Evolutionary conservation across 2,797 vertebrate species (phyloP), one percentile per base, ranked within the genome.

Genomic region (Acanthurus lineatus): DNA sequence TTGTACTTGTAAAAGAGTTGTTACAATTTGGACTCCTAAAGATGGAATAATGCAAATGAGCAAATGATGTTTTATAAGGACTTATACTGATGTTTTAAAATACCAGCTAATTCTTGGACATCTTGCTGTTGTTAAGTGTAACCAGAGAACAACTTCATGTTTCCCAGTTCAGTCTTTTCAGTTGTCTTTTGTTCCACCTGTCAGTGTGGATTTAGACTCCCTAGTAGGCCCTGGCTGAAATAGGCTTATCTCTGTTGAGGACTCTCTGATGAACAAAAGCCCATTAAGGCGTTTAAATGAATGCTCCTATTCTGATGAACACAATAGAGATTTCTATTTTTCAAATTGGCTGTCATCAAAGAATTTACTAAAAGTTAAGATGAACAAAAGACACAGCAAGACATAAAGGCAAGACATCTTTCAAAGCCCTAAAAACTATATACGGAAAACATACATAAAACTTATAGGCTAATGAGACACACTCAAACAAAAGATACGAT

Each of bases 131-230:
- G 85, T 86, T 75, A 86, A 84, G 61, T 75, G 66, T 83, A 77
- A 82, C 54, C 79, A 83, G 73, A 65, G 73, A 77, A 92, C 86
- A 88, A 92, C 89, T 91, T 89, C 70, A 86, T 90, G 86, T 91
- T 83, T 83, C 86, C 86, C 63, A 67, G 38, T 83, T 76, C 80
- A 69, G 79, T 78, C 84, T 75, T 88, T 92, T 92, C 64, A 91
- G 60, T 73, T 65, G 86, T 82, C 90, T 89, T 95, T 95, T 95
- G 95, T 95, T 95, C 91, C 94, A 95, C 92, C 93, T 95, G 96
- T 95, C 96, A 95, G 83, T 93, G 89, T 93, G 91, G 88, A 95
- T 96, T 96, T 95, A 91, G 84, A 83, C 85, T 86, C 85, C 70
- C 85, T 91, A 87, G 90, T 94, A 94, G 91, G 89, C 91, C 91